Percentiles rank a stretch among this genome's conserved stretches.
These are phyloP conservation scores for Myanophis thanlyinensis DNA, from an alignment of 2,113 vertebrate genomes.

Conservation along the genomic window DNA sequence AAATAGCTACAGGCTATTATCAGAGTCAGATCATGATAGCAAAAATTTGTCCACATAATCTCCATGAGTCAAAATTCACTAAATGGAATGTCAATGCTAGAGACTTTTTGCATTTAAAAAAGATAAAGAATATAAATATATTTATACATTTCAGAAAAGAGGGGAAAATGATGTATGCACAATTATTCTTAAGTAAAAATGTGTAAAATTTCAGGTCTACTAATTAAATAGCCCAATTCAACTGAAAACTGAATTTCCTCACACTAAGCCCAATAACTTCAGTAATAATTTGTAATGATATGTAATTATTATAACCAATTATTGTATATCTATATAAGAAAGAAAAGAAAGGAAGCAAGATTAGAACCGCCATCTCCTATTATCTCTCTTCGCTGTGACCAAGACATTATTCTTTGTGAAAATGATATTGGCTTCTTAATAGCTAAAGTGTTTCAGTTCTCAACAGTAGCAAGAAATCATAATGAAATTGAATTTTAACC, in stretches of 20 bases:
- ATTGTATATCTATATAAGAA: background rate
- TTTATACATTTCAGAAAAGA: background rate
- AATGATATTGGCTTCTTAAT: background rate
- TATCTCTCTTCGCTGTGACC: background rate
- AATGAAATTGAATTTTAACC: background rate
- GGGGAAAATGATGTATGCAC: background rate
- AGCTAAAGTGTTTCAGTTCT: background rate
- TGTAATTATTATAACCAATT: background rate
- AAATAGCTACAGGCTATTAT: background rate
- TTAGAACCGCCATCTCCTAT: background rate
- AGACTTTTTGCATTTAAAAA: background rate
- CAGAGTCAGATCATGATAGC: background rate
- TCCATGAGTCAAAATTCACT: background rate
- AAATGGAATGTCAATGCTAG: background rate
- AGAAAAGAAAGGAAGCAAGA: background rate
- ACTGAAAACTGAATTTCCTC: background rate
- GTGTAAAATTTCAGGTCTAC: background rate
- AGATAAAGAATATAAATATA: background rate
- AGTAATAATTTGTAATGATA: background rate
- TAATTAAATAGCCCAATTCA: background rate
- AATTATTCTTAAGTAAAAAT: background rate
- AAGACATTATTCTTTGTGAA: background rate
- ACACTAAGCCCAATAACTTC: background rate
- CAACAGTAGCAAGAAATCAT: background rate
- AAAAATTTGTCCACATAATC: background rate